These are phyloP conservation scores for Euzetes globulus DNA, from an alignment of 2,888 invertebrate genomes.

Conservation along the genomic window DNA sequence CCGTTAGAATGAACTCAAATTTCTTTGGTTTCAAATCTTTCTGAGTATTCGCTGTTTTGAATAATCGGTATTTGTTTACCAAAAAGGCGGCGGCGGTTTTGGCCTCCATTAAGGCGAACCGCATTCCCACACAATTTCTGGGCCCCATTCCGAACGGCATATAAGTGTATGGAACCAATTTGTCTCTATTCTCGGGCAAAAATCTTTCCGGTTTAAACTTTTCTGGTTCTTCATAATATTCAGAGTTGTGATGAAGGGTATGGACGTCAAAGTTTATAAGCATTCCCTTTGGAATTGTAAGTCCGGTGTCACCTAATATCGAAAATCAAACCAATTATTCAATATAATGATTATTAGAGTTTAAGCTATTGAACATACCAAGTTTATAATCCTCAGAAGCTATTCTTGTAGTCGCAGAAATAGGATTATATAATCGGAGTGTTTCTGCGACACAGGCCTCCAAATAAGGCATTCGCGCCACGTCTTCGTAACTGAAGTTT, in stretches of 20 bases:
- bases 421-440: conserved; percentile 32
- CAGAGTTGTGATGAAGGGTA: conserved; percentile 33
- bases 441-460: conserved; percentile 37
- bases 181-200: conserved; percentile 36
- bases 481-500: neutral
- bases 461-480: conserved; percentile 28
- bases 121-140: too few relatives aligned
- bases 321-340: neutral
- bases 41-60: too few relatives aligned
- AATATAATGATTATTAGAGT: neutral
- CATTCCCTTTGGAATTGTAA: conserved; percentile 37
- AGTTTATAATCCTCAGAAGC: conserved; percentile 36
- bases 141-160: too few relatives aligned
- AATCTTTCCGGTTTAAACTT: conserved; percentile 39
- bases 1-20: too few relatives aligned
- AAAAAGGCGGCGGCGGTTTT: too few relatives aligned
- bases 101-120: too few relatives aligned
- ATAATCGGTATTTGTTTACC: too few relatives aligned
- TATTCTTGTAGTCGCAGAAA: conserved; percentile 24
- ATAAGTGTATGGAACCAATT: too few relatives aligned
- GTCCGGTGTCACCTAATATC: conserved; percentile 31
- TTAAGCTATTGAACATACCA: too few relatives aligned
- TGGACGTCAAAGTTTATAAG: conserved; percentile 31
- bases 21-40: too few relatives aligned
- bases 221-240: conserved; percentile 37